A percentile compares a stretch with the other conserved stretches of the same genome.
Evolutionary conservation across 1,140 invertebrate species (phyloP).

Genomic region (Procambarus virginalis): DNA sequence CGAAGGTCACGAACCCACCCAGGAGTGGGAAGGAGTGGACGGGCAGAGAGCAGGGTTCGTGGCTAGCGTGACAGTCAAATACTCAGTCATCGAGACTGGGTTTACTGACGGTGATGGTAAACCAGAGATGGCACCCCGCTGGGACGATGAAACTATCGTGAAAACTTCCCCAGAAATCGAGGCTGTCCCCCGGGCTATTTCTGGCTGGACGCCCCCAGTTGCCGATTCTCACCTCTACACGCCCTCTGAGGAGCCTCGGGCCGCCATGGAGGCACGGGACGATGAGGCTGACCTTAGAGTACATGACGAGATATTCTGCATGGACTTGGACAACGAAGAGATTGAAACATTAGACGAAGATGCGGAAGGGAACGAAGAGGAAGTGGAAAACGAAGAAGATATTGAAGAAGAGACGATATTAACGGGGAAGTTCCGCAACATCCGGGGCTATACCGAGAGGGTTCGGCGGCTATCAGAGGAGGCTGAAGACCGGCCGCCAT

Average conservation of each 20-base stretch:
- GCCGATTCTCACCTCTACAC: slow-evolving; percentile 58
- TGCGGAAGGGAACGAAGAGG: slow-evolving; percentile 61
- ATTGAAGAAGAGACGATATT: slow-evolving; percentile 62
- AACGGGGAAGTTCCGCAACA: slow-evolving; percentile 66
- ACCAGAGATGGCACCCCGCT: not conserved
- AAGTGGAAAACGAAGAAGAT: slow-evolving; percentile 69
- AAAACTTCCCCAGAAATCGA: not conserved
- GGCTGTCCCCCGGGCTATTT: slow-evolving; percentile 36
- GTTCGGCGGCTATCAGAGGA: slow-evolving; percentile 61
- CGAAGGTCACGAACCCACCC: slow-evolving; percentile 15
- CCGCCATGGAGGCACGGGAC: slow-evolving; percentile 44
- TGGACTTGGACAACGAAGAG: slow-evolving; percentile 54
- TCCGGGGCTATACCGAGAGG: slow-evolving; percentile 60
- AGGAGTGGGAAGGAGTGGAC: slow-evolving; percentile 10
- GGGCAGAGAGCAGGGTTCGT: slow-evolving; percentile 4
- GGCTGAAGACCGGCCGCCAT: slow-evolving; percentile 24
- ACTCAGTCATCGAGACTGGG: slow-evolving; percentile 13
- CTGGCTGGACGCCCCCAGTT: slow-evolving; percentile 46
- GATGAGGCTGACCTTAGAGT: slow-evolving; percentile 36
- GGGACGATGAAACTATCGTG: slow-evolving; percentile 29
- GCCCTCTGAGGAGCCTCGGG: slow-evolving; percentile 46
- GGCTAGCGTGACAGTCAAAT: slow-evolving; percentile 7
- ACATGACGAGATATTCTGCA: slow-evolving; percentile 18
- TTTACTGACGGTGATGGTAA: not conserved
- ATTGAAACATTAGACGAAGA: slow-evolving; percentile 58